phyloP scores from a whole-genome alignment of 2,797 vertebrate genomes.

The Sebastes nivosus region DNA sequence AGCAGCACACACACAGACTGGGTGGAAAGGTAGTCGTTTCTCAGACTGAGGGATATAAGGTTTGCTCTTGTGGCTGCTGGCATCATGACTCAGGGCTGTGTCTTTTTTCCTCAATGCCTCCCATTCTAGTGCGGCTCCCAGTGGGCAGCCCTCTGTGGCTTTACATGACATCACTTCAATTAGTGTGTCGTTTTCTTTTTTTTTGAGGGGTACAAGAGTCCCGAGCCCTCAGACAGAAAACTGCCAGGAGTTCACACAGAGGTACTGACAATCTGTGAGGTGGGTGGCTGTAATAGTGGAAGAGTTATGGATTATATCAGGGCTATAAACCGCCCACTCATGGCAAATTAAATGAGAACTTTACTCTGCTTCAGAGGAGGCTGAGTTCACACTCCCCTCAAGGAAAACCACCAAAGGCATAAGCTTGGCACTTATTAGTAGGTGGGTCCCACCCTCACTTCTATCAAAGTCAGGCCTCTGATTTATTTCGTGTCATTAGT shows the following conservation, averaged over 20 bases:
- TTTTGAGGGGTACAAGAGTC: constrained; percentile 51
- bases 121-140: constrained; percentile 65
- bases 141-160: constrained; percentile 60
- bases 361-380: constrained; percentile 66
- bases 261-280: constrained; percentile 48
- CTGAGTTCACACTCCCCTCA: constrained; percentile 62
- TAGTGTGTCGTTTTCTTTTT: constrained; percentile 37
- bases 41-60: constrained; percentile 64
- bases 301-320: constrained; percentile 75
- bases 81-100: constrained; percentile 68
- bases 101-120: constrained; percentile 69
- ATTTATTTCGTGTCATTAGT: constrained; percentile 67
- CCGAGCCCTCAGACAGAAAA: constrained; percentile 36
- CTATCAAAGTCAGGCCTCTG: constrained; percentile 62
- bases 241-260: constrained; percentile 45
- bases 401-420: constrained; percentile 68
- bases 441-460: constrained; percentile 58
- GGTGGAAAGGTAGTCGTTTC: constrained; percentile 70
- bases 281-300: constrained; percentile 69
- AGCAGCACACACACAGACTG: not conserved
- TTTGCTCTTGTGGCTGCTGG: constrained; percentile 74
- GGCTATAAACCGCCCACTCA: constrained; percentile 73
- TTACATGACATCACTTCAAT: constrained; percentile 79
- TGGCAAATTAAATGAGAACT: constrained; percentile 73
- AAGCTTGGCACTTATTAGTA: constrained; percentile 62